These are phyloP conservation scores for Drosophila longiperda DNA, from an alignment of 2,888 invertebrate species.

Conservation along the genomic window DNA sequence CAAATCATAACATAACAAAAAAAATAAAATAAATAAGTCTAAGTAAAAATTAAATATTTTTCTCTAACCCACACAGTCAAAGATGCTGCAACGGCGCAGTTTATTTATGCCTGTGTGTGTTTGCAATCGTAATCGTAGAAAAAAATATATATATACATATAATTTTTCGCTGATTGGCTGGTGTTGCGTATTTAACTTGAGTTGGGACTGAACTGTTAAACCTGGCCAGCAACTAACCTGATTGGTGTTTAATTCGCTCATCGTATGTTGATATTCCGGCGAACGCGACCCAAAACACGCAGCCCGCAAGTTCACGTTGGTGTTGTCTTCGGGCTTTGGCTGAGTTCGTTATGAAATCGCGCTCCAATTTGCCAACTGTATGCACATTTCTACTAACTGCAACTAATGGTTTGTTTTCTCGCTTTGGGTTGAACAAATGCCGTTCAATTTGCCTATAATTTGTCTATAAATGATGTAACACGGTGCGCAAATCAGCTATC, in stretches of 20 bases:
- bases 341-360: constrained; percentile 39
- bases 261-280: constrained; percentile 68
- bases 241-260: constrained; percentile 74
- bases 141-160: constrained; percentile 21
- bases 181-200: constrained; percentile 20
- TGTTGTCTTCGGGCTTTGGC: constrained; percentile 30
- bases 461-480: constrained; percentile 63
- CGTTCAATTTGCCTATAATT: constrained; percentile 44
- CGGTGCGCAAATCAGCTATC: constrained; percentile 36
- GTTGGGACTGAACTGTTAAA: constrained; percentile 12
- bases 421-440: constrained; percentile 28
- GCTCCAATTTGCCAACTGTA: constrained; percentile 32
- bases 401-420: constrained; percentile 25
- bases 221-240: constrained; percentile 70
- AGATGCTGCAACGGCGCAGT: constrained; percentile 55
- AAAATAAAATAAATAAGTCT: constrained; percentile 11
- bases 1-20: constrained; percentile 23
- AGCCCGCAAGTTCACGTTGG: constrained; percentile 35
- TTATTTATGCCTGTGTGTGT: constrained; percentile 45
- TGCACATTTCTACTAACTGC: constrained; percentile 44
- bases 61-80: constrained; percentile 12
- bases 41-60: constrained; percentile 31
- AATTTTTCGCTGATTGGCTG: constrained; percentile 14
- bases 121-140: constrained; percentile 60
- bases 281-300: constrained; percentile 48